A percentile compares a stretch with the other conserved stretches of the same genome.
Evolutionary conservation across 2,888 invertebrate genomes (phyloP).

Genomic region (Rhagonycha lutea): DNA sequence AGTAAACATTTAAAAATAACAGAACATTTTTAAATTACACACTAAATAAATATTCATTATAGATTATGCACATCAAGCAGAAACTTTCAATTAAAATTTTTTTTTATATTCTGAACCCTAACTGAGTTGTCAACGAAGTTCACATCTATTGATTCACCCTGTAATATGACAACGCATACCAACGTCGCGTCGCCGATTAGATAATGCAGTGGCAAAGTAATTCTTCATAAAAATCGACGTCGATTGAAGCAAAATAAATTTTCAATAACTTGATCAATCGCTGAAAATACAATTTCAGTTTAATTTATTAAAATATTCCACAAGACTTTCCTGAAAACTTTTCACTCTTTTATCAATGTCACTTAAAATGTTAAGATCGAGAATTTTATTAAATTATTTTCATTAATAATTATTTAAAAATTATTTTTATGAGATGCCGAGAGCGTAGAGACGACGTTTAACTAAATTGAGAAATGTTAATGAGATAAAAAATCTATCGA

Average conservation of each 20-base stretch:
- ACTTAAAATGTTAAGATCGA: background rate
- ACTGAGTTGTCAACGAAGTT: background rate
- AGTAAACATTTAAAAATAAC: background rate
- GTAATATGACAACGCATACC: background rate
- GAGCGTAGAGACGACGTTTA: background rate
- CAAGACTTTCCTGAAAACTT: background rate
- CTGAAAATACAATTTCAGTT: background rate
- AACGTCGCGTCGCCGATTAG: background rate
- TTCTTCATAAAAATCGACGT: background rate
- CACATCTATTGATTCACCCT: background rate
- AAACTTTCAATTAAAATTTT: too few species aligned
- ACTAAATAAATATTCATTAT: too few species aligned
- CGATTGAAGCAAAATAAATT: background rate
- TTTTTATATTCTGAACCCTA: too few species aligned
- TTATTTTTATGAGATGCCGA: background rate
- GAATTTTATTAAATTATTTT: background rate
- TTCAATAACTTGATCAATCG: background rate
- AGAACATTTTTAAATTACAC: too few species aligned
- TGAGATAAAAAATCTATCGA: background rate
- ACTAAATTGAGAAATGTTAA: background rate
- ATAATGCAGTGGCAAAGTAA: background rate
- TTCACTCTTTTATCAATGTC: background rate
- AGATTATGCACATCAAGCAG: too few species aligned
- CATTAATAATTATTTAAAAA: background rate
- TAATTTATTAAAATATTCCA: background rate